Percentiles rank a stretch among this genome's conserved stretches.
These are phyloP conservation scores for Antheraea pernyi DNA, from an alignment of 1,140 invertebrate genomes.

Conservation along the genomic window DNA sequence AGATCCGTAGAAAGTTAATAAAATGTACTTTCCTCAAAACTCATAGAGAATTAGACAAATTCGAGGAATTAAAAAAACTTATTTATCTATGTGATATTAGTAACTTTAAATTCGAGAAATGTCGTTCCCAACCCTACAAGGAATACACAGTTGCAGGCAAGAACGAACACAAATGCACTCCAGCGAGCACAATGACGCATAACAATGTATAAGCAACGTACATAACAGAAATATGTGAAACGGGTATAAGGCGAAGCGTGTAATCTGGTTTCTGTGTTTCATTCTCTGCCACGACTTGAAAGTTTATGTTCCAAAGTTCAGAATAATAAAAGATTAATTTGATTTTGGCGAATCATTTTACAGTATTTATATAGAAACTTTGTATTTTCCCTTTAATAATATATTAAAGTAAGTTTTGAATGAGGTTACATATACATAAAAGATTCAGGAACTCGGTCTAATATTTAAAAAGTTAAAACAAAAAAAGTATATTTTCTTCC, in stretches of 20 bases:
- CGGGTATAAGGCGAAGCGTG: background rate
- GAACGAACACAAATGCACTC: background rate
- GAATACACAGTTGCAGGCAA: conserved; percentile 3
- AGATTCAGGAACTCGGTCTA: too few relatives aligned
- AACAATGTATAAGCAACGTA: background rate
- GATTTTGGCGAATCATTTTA: background rate
- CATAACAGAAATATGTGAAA: background rate
- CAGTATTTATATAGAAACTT: background rate
- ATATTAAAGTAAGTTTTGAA: too few relatives aligned
- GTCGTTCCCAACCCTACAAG: background rate
- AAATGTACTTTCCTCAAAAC: too few relatives aligned
- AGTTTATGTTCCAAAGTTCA: background rate
- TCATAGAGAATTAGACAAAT: too few relatives aligned
- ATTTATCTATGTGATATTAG: too few relatives aligned
- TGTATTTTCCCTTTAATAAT: too few relatives aligned
- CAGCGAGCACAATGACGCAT: background rate
- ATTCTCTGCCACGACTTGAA: background rate
- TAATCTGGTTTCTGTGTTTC: background rate
- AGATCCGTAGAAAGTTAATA: too few relatives aligned
- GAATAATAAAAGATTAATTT: background rate
- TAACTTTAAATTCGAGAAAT: background rate
- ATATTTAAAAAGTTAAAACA: too few relatives aligned
- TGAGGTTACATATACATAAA: too few relatives aligned
- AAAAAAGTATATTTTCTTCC: too few relatives aligned
- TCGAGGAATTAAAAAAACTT: too few relatives aligned